Conservation (phyloP, 2,113 vertebrate genomes). For the Poeciliopsis retropinna region DNA sequence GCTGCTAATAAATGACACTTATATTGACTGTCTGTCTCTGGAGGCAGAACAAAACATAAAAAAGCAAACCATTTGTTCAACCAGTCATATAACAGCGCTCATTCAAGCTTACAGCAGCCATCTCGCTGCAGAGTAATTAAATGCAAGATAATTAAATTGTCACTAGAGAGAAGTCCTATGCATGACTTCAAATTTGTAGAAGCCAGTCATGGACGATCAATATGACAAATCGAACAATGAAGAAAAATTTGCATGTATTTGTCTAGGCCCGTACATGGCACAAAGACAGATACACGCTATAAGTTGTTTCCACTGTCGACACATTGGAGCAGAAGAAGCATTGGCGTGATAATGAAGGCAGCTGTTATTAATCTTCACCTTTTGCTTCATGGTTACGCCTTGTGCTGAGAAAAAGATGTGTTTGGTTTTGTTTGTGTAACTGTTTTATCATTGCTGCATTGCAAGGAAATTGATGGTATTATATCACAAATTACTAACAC, state of each 20-base stretch:
- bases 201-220: conserved; percentile 51
- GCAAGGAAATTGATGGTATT: conserved; percentile 1
- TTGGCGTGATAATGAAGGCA: conserved; percentile 3
- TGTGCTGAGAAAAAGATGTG: conserved; percentile 6
- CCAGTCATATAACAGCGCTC: conserved; percentile 21
- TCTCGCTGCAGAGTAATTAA: conserved; percentile 56
- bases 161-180: conserved; percentile 46
- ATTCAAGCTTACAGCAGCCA: conserved; percentile 44
- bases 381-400: conserved; percentile 5
- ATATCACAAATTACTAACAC: conserved; percentile 8
- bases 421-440: not conserved
- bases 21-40: conserved; percentile 17
- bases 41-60: conserved; percentile 15
- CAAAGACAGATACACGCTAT: conserved; percentile 9
- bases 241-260: conserved; percentile 1
- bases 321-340: conserved; percentile 1
- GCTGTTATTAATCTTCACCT: conserved; percentile 1
- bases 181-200: conserved; percentile 43
- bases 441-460: not conserved
- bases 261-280: conserved; percentile 1
- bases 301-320: conserved; percentile 4
- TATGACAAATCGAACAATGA: conserved; percentile 23
- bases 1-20: conserved; percentile 22
- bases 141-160: conserved; percentile 61
- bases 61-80: conserved; percentile 36